A percentile compares a stretch with the other conserved stretches of the same genome.
Evolutionary conservation across 2,888 invertebrate species (phyloP).

Genomic region (Crossocerus cetratus): DNA sequence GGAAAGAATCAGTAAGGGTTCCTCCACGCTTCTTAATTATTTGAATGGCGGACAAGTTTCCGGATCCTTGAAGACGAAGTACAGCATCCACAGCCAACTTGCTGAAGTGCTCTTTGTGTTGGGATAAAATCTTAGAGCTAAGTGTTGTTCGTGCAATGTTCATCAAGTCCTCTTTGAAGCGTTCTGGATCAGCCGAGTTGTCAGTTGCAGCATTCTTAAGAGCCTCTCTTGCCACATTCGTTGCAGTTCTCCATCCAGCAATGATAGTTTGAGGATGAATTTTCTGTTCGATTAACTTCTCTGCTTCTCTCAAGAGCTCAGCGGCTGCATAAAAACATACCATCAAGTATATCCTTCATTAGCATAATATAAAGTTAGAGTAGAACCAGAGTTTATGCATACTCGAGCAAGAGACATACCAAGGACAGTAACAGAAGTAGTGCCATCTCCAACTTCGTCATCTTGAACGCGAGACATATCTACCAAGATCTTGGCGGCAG

Average conservation of each 20-base stretch:
- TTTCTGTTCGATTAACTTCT: conserved; percentile 93
- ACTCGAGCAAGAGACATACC: conserved; percentile 77
- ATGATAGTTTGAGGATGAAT: conserved; percentile 99
- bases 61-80: conserved; percentile 95
- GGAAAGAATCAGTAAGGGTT: conserved; percentile 94
- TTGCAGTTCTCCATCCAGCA: conserved; percentile 95
- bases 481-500: conserved; percentile 99
- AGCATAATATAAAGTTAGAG: background rate
- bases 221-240: conserved; percentile 89
- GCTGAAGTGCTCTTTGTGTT: conserved; percentile 98
- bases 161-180: conserved; percentile 91
- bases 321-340: conserved; percentile 81
- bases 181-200: conserved; percentile 87
- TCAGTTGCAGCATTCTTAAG: conserved; percentile 88
- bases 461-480: conserved; percentile 99
- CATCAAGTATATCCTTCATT: conserved; percentile 3
- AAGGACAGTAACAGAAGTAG: conserved; percentile 98
- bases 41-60: conserved; percentile 96
- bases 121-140: conserved; percentile 97
- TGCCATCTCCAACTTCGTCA: conserved; percentile 99
- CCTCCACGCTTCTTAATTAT: conserved; percentile 98
- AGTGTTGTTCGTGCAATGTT: conserved; percentile 98
- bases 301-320: conserved; percentile 96
- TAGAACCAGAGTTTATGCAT: background rate
- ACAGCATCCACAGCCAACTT: conserved; percentile 97